A percentile compares a stretch with the other conserved stretches of the same genome.
Conservation (phyloP, 2,888 invertebrate species). For the Troides oblongomaculatus region DNA sequence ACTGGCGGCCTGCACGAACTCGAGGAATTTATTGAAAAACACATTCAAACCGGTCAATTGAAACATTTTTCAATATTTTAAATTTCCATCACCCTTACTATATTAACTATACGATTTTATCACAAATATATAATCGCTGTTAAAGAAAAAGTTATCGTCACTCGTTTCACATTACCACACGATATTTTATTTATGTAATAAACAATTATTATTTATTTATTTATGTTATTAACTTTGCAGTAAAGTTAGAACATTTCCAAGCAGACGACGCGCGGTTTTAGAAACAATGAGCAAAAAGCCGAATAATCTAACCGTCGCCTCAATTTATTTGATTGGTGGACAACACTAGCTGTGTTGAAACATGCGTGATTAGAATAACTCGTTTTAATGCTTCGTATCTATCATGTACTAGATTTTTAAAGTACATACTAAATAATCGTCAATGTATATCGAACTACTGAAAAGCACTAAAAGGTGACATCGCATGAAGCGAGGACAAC, state of each 20-base stretch:
- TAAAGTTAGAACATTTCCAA: conserved; percentile 10
- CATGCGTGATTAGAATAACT: conserved; percentile 23
- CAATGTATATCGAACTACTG: background rate
- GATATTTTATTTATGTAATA: background rate
- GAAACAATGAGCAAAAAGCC: conserved; percentile 15
- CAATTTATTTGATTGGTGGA: conserved; percentile 20
- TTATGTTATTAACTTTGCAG: background rate
- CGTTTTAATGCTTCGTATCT: conserved; percentile 2
- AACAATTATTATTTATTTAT: no score
- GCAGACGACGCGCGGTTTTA: conserved; percentile 7
- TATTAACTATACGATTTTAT: conserved; percentile 5
- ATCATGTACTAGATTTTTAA: background rate
- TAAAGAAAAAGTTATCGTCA: background rate
- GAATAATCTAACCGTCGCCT: conserved; percentile 13
- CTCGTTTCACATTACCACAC: background rate
- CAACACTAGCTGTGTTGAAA: conserved; percentile 11
- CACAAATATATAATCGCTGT: conserved; percentile 3
- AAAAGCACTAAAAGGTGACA: background rate
- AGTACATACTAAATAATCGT: background rate
- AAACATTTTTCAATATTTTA: conserved; percentile 5
- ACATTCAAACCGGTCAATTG: conserved; percentile 31
- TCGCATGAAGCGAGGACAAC: background rate
- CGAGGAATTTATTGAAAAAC: conserved; percentile 47
- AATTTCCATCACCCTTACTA: background rate
- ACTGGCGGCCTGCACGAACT: conserved; percentile 43